Evolutionary conservation across 1,140 invertebrate genomes (phyloP), one percentile per base, ranked within the genome.

Genomic region (Drosophila repleta): DNA sequence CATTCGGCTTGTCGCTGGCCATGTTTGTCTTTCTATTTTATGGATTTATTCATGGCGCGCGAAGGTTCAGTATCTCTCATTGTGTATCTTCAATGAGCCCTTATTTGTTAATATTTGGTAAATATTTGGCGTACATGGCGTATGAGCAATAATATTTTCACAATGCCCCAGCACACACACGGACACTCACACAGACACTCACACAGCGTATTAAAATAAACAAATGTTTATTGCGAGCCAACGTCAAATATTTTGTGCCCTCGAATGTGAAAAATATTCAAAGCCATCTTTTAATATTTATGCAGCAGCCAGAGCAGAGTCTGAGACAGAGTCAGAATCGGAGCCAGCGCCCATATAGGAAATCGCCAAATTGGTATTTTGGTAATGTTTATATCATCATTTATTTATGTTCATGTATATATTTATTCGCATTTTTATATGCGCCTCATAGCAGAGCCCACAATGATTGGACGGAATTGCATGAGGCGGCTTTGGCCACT

Each of bases 101-200:
- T 73, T 88, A 82, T 88, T 88, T 88, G 82, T 87, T 85, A 88
- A 87, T 87, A 88, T 88, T 82, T 88, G 67, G 83, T 72, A 87
- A 88, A 87, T 87, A 87, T 87, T 87, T 87, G 82, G 63, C 71
- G 79, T 87, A 88, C 83, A 87, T 87, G 83, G 65, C 83, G 68
- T 73, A 67, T 79, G 83, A 48, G 79, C 81, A 88, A 79, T 87
- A 76, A 88, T 87, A 78, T 84, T 84, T 72, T 84, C 62, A 79
- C 81, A 84, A 64, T 71, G 79, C 74, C 64, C 74, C 64, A 58
- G 64, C 53, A 58, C 57, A 62, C 62, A 61, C 53, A 66, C 29
- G 63, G 49, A 61, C 62, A 61, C 58, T 67, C 29, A 55, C n/a
- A 39, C 20, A 72, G 46, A 73, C 51, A 58, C 17, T 4, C 45